These are phyloP conservation scores for Centruroides vittatus DNA, from an alignment of 1,140 invertebrate species.

Conservation along the genomic window DNA sequence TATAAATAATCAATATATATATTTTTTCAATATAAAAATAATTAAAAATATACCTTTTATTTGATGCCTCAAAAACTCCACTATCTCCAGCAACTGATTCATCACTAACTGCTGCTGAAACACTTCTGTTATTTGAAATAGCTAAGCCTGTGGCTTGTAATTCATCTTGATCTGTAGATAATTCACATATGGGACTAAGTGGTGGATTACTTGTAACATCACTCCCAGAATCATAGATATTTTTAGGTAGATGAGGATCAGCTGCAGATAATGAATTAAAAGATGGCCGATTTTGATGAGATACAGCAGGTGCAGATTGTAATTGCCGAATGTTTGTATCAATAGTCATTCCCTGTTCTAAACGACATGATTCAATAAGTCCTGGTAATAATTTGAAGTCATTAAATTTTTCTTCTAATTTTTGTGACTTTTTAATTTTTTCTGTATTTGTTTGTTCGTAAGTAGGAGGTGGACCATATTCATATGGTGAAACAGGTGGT, in stretches of 20 bases:
- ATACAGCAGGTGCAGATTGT: too few relatives aligned
- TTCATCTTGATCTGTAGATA: slow-evolving; percentile 19
- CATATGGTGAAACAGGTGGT: slow-evolving; percentile 57
- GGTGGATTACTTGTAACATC: slow-evolving; percentile 38
- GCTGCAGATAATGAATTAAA: too few relatives aligned
- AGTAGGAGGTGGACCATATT: slow-evolving; percentile 26
- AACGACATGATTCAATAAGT: too few relatives aligned
- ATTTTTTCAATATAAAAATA: neutral
- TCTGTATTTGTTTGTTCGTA: slow-evolving; percentile 19
- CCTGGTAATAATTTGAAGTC: slow-evolving; percentile 8
- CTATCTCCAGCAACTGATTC: slow-evolving; percentile 93
- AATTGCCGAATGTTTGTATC: too few relatives aligned
- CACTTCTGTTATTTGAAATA: slow-evolving; percentile 11
- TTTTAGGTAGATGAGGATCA: neutral
- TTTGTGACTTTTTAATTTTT: slow-evolving; percentile 4
- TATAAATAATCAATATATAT: too few relatives aligned
- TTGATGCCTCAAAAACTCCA: slow-evolving; percentile 58
- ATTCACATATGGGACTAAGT: slow-evolving; percentile 49
- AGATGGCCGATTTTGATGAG: too few relatives aligned
- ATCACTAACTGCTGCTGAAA: slow-evolving; percentile 82
- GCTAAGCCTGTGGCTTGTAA: slow-evolving; percentile 7
- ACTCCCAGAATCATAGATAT: slow-evolving; percentile 23
- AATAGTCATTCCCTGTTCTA: too few relatives aligned
- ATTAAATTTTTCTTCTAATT: slow-evolving; percentile 9
- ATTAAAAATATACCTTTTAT: slow-evolving; percentile 8